Percentiles rank a stretch among this genome's conserved stretches.
Conservation (phyloP, 1,140 invertebrate species). For the Drosophila subpulchrella region DNA sequence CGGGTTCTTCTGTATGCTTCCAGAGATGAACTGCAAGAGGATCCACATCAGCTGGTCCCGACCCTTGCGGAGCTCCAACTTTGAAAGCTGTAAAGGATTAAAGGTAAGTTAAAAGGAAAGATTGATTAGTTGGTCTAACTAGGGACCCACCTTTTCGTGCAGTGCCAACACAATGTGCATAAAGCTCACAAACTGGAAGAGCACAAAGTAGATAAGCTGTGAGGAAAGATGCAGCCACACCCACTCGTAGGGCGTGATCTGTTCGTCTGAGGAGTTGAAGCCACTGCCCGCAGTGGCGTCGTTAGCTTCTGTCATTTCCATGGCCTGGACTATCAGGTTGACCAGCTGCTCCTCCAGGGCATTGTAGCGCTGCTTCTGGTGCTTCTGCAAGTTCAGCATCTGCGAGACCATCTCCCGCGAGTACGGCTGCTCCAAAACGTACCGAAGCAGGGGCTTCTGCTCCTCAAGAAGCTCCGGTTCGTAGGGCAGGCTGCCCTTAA, state of each 20-base stretch:
- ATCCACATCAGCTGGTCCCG: constrained; percentile 99
- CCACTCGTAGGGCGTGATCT: constrained; percentile 85
- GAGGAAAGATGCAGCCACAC: constrained; percentile 97
- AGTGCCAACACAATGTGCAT: constrained; percentile 95
- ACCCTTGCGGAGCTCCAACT: constrained; percentile 93
- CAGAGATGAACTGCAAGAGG: constrained; percentile 97
- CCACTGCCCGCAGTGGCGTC: constrained; percentile 69
- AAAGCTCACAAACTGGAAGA: constrained; percentile 97
- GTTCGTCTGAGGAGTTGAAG: constrained; percentile 76
- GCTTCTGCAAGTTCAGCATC: constrained; percentile 94
- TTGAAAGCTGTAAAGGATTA: constrained; percentile 87
- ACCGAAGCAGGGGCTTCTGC: constrained; percentile 93
- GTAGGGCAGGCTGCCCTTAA: constrained; percentile 97
- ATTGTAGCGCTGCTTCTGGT: constrained; percentile 94
- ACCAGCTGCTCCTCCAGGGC: constrained; percentile 97
- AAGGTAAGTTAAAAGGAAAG: constrained; percentile 43
- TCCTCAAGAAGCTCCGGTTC: constrained; percentile 95
- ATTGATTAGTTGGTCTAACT: no score
- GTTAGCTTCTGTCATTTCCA: constrained; percentile 94
- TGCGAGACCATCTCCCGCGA: constrained; percentile 98
- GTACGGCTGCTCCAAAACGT: constrained; percentile 97
- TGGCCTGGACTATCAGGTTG: constrained; percentile 94
- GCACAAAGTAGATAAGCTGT: constrained; percentile 97
- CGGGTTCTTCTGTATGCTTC: constrained; percentile 97
- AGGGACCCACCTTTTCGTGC: constrained; percentile 90